Evolutionary conservation across 1,140 invertebrate species (phyloP), one percentile per base, ranked within the genome.

Genomic region (Drosophila erecta): DNA sequence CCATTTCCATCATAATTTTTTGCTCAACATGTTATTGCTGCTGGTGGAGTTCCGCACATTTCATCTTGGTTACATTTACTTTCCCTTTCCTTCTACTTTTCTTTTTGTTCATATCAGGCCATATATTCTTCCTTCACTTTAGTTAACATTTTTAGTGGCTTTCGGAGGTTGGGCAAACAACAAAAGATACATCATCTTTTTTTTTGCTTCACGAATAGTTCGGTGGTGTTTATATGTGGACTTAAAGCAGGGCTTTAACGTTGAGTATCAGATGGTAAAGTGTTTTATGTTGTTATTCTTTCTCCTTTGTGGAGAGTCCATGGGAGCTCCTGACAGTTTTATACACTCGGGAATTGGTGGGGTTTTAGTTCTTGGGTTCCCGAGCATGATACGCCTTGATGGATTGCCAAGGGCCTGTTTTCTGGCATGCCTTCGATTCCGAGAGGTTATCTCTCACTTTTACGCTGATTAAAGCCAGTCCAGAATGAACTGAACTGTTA

Each of bases 171-270:
- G 27, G 64, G 51, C 41, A 47, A 70, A 70, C 50, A 70, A 70
- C 66, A 70, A 70, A 70, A 75, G 59, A 85, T 85, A 86, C 78
- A 87, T 86, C 81, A 86, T 78, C 55, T 78, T 76, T 81, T 79
- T 78, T 70, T 50, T 11, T 40, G 51, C n/a, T 27, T n/a, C 8
- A 2, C 17, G n/a, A 37, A 54, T 62, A 46, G 40, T 30, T 70
- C 11, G 40, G 27, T 53, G 11, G 15, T 14, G 49, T n/a, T n/a
- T n/a, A n/a, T n/a, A n/a, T n/a, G n/a, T n/a, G 15, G 17, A 56
- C 57, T 67, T 62, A 47, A 81, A 67, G 67, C 11, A 14, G 30
- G 47, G 22, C 61, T 66, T 84, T 69, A 78, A 71, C 33, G 20
- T 55, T 33, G 30, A 38, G 22, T 62, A 55, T 55, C 40, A 27